A percentile compares a stretch with the other conserved stretches of the same genome.
These are phyloP conservation scores for Marmota monax DNA, from an alignment of 2,113 vertebrate species.

Conservation along the genomic window DNA sequence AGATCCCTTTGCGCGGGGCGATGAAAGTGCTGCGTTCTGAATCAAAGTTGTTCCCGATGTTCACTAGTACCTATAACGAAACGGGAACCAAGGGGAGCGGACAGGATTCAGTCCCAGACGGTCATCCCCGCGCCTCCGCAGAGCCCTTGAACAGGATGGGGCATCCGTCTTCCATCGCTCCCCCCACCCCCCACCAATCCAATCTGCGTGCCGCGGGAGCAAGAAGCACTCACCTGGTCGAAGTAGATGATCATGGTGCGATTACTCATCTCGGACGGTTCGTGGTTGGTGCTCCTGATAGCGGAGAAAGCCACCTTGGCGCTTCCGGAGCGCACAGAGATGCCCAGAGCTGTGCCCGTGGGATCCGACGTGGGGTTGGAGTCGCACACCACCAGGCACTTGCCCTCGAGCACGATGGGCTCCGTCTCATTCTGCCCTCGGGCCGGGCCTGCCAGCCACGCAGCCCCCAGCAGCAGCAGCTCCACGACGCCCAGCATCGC, in stretches of 20 bases:
- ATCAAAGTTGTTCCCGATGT: constrained; percentile 96
- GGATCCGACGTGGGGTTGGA: constrained; percentile 97
- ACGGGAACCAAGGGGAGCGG: constrained; percentile 36
- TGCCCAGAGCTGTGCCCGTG: constrained; percentile 96
- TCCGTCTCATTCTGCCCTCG: constrained; percentile 97
- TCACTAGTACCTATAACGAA: constrained; percentile 94
- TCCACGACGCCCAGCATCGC: constrained; percentile 83
- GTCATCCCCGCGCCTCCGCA: background rate
- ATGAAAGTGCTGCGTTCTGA: constrained; percentile 97
- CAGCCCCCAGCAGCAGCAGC: constrained; percentile 89
- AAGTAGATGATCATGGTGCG: constrained; percentile 98
- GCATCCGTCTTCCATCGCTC: background rate
- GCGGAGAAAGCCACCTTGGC: constrained; percentile 98
- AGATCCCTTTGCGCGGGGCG: constrained; percentile 98
- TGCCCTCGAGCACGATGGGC: constrained; percentile 96
- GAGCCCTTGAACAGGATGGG: background rate
- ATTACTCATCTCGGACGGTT: constrained; percentile 99
- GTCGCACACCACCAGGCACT: constrained; percentile 98
- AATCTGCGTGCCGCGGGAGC: background rate
- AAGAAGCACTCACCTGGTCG: constrained; percentile 90
- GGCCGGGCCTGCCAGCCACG: constrained; percentile 90
- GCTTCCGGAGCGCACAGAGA: constrained; percentile 97
- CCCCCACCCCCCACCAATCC: background rate
- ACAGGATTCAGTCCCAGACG: background rate
- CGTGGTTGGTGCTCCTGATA: constrained; percentile 98